phyloP scores from a whole-genome alignment of 2,113 vertebrate species.

The Geococcyx californianus region DNA sequence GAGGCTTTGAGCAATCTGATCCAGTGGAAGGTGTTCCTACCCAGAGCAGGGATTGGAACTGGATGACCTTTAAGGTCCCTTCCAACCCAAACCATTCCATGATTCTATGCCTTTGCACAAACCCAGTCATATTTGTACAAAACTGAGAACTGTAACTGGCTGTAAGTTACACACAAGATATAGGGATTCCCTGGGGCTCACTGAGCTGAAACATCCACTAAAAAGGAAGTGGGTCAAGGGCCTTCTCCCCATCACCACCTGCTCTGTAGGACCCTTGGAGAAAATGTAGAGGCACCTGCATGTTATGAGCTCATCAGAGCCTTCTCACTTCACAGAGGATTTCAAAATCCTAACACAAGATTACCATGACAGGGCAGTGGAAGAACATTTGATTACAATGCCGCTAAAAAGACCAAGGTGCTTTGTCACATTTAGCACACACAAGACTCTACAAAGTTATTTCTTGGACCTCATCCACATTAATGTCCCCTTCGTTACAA shows the following conservation, averaged over 20 bases:
- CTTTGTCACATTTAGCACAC: background rate
- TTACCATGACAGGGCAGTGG: accelerated
- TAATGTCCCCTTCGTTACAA: background rate
- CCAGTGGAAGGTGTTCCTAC: too few relatives aligned
- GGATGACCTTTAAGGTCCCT: too few relatives aligned
- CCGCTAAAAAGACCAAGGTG: background rate
- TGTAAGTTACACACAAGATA: background rate
- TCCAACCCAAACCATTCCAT: too few relatives aligned
- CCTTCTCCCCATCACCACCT: background rate
- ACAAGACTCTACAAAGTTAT: background rate
- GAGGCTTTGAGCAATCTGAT: too few relatives aligned
- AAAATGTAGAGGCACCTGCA: background rate
- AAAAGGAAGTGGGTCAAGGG: background rate
- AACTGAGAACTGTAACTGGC: background rate
- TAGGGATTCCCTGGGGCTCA: background rate
- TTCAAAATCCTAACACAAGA: background rate
- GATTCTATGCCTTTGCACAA: background rate
- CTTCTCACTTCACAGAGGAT: background rate
- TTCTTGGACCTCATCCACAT: background rate
- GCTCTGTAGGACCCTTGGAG: background rate
- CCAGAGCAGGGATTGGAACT: too few relatives aligned
- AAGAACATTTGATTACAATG: background rate
- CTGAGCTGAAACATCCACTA: background rate
- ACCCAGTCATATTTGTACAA: background rate
- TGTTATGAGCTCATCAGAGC: background rate